phyloP scores from a whole-genome alignment of 2,888 invertebrate genomes.

The Pseudanteris insignis region DNA sequence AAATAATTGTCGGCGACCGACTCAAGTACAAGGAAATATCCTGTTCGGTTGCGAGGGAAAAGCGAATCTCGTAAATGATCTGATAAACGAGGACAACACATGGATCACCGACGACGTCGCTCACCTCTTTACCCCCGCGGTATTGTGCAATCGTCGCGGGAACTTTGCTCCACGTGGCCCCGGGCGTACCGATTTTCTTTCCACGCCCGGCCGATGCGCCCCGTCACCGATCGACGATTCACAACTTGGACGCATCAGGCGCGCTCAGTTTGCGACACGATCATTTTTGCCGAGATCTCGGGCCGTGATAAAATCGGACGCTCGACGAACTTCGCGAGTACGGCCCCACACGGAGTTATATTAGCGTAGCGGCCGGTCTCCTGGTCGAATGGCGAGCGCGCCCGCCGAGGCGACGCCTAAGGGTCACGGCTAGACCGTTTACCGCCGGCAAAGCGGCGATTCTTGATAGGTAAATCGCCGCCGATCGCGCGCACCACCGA shows the following conservation, averaged over 20 bases:
- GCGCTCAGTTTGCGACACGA: too few relatives aligned
- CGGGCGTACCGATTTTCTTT: too few relatives aligned
- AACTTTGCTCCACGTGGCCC: too few relatives aligned
- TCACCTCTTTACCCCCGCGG: conserved; percentile 9
- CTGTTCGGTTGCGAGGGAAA: conserved; percentile 15
- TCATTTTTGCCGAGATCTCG: too few relatives aligned
- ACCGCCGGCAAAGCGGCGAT: conserved; percentile 72
- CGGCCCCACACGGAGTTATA: conserved; percentile 46
- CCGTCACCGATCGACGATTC: too few relatives aligned
- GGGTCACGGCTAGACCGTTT: conserved; percentile 73
- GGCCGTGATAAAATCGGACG: too few relatives aligned
- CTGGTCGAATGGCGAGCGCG: conserved; percentile 40
- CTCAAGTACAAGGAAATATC: conserved; percentile 31
- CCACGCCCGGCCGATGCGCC: too few relatives aligned
- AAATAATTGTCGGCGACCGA: conserved; percentile 48
- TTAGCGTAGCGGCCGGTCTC: conserved; percentile 44
- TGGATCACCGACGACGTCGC: conserved; percentile 10
- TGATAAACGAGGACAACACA: conserved; percentile 22
- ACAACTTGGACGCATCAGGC: conserved; percentile 5
- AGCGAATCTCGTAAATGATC: conserved; percentile 19
- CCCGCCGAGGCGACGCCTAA: conserved; percentile 64
- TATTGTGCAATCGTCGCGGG: too few relatives aligned
- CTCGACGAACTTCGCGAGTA: too few relatives aligned
- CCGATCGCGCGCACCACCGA: conserved; percentile 70
- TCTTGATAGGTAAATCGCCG: conserved; percentile 71